These are phyloP conservation scores for Bombylius major DNA, from an alignment of 2,888 invertebrate genomes.

Conservation along the genomic window DNA sequence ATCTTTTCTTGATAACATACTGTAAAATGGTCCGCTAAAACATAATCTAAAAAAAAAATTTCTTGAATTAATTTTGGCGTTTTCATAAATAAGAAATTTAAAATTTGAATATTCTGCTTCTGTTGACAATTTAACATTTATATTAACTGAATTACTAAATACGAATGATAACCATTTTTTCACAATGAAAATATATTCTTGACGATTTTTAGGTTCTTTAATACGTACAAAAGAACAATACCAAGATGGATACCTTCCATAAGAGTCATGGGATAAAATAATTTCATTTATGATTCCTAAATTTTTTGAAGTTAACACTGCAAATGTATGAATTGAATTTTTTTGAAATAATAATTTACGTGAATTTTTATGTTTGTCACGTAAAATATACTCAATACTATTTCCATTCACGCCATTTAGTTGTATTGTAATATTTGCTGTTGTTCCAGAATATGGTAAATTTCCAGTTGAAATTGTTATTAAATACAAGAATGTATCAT, in stretches of 20 bases:
- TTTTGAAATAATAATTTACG: neutral
- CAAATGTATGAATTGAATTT: slow-evolving; percentile 5
- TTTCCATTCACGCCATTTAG: slow-evolving; percentile 10
- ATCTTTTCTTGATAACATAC: slow-evolving; percentile 7
- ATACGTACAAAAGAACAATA: slow-evolving; percentile 19
- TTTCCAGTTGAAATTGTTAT: slow-evolving; percentile 20
- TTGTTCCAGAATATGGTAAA: slow-evolving; percentile 16
- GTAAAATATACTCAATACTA: slow-evolving; percentile 10
- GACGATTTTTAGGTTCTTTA: slow-evolving; percentile 9
- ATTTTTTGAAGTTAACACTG: neutral
- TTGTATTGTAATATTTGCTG: slow-evolving; percentile 18
- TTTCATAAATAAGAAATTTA: slow-evolving; percentile 4
- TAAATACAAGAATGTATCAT: slow-evolving; percentile 10
- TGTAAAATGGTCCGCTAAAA: neutral
- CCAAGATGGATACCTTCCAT: slow-evolving; percentile 23
- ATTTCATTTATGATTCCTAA: slow-evolving; percentile 12
- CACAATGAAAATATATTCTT: slow-evolving; percentile 14
- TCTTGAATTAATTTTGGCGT: neutral
- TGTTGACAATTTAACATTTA: neutral
- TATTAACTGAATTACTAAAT: neutral
- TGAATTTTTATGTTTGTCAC: neutral
- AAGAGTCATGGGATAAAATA: slow-evolving; percentile 15
- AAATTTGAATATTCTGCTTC: neutral
- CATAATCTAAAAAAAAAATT: slow-evolving; percentile 1
- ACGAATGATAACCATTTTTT: slow-evolving; percentile 15